Conservation (phyloP, 2,888 invertebrate genomes). For the Lacanobia oleracea region DNA sequence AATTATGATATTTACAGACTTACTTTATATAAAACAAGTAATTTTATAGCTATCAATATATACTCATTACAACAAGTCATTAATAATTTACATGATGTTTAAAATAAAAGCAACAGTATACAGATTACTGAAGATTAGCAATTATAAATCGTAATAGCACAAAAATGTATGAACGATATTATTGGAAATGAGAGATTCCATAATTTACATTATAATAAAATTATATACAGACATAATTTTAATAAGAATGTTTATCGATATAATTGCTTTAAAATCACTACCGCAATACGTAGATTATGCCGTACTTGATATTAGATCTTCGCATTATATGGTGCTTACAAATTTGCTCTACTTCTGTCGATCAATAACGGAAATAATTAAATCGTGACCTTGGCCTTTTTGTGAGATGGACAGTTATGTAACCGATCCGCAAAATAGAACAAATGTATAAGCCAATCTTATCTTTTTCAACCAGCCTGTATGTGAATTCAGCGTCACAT, state of each 20-base stretch:
- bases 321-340: conserved; percentile 28
- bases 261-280: conserved; percentile 69
- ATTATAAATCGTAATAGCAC: conserved; percentile 85
- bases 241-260: conserved; percentile 85
- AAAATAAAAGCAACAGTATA: conserved; percentile 89
- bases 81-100: conserved; percentile 89
- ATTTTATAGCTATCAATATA: conserved; percentile 90
- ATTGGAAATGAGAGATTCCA: conserved; percentile 89
- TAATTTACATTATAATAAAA: conserved; percentile 86
- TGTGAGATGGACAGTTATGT: neutral
- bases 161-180: conserved; percentile 82
- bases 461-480: conserved; percentile 36
- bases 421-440: conserved; percentile 11
- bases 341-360: conserved; percentile 19
- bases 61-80: conserved; percentile 90
- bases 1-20: conserved; percentile 90
- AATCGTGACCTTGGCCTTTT: neutral
- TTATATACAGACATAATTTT: conserved; percentile 84
- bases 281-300: conserved; percentile 41
- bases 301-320: conserved; percentile 32
- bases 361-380: neutral
- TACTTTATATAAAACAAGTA: conserved; percentile 90
- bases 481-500: conserved; percentile 40
- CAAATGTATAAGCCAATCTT: conserved; percentile 16
- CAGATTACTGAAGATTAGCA: conserved; percentile 84